phyloP scores from a whole-genome alignment of 2,797 vertebrate genomes.

The Anomalospiza imberbis region DNA sequence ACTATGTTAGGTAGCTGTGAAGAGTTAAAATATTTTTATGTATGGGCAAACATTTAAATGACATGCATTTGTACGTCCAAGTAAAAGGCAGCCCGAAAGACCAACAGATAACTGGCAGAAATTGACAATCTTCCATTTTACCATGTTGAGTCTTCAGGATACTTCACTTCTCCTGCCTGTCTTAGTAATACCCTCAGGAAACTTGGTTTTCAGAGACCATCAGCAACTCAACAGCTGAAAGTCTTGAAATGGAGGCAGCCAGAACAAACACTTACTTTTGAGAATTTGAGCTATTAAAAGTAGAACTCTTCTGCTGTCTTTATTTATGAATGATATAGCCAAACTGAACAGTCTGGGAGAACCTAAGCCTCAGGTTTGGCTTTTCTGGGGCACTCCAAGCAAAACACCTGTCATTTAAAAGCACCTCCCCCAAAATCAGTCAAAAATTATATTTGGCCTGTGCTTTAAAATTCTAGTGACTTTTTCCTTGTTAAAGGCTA shows the following conservation, averaged over 20 bases:
- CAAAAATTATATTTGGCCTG: background rate
- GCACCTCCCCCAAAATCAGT: background rate
- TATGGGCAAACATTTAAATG: background rate
- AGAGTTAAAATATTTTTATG: background rate
- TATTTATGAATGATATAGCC: background rate
- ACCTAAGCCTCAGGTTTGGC: background rate
- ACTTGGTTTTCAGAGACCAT: background rate
- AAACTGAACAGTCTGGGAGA: background rate
- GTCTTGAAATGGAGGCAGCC: background rate
- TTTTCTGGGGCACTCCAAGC: background rate
- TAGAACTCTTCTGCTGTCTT: background rate
- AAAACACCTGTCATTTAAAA: background rate
- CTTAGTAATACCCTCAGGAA: background rate
- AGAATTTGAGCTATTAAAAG: background rate
- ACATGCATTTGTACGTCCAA: rapidly evolving
- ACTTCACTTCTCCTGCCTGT: background rate
- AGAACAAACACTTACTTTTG: background rate
- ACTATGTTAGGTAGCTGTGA: background rate
- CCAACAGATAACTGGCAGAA: background rate
- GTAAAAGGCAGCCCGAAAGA: background rate
- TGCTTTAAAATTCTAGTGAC: background rate
- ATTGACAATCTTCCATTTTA: background rate
- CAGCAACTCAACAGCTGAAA: background rate
- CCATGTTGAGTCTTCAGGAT: background rate
- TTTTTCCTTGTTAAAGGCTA: background rate